A percentile compares a stretch with the other conserved stretches of the same genome.
These are phyloP conservation scores for Dipodomys merriami DNA, from an alignment of 2,113 vertebrate species.

Conservation along the genomic window DNA sequence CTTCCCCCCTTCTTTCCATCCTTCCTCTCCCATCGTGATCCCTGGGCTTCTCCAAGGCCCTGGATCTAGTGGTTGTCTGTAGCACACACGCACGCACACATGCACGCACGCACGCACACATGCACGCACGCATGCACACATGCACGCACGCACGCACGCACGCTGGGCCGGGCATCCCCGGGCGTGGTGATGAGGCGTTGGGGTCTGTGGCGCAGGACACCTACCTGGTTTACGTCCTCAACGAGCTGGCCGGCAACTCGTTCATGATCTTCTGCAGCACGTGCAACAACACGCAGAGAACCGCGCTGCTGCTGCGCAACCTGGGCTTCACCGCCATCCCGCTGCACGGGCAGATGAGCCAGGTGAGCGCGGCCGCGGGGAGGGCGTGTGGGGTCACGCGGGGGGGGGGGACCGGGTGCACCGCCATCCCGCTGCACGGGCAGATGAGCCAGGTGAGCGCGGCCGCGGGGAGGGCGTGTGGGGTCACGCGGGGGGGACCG, in stretches of 20 bases:
- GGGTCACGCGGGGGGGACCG: background rate
- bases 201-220: slow-evolving; percentile 89
- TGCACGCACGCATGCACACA: no score
- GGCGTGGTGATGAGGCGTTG: background rate
- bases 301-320: slow-evolving; percentile 94
- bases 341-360: slow-evolving; percentile 98
- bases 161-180: background rate
- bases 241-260: slow-evolving; percentile 97
- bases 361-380: slow-evolving; percentile 84
- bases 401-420: slow-evolving; percentile 87
- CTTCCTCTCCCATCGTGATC: no score
- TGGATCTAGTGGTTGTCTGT: no score
- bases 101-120: no score
- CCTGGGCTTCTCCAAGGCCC: no score
- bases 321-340: slow-evolving; percentile 98
- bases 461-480: no score
- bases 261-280: slow-evolving; percentile 99
- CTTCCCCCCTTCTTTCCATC: background rate
- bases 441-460: slow-evolving; percentile 96
- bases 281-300: slow-evolving; percentile 96
- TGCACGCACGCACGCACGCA: no score
- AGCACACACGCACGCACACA: no score
- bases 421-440: slow-evolving; percentile 96
- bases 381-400: no score
- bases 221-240: slow-evolving; percentile 97